Evolutionary conservation across 1,140 invertebrate genomes (phyloP).

Genomic region (Papilio dardanus): DNA sequence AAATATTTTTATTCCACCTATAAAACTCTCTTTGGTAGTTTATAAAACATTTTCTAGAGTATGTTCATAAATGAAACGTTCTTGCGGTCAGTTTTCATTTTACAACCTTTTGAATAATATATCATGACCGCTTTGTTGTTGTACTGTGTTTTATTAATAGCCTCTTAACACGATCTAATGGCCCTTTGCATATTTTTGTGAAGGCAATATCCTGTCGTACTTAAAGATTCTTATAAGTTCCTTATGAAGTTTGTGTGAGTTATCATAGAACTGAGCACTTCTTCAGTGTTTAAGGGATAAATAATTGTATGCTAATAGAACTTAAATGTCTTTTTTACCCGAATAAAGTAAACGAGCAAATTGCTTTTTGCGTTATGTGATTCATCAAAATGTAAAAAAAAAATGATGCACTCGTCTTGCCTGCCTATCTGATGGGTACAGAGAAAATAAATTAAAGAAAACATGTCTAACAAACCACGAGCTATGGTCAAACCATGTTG

Average conservation of each 20-base stretch:
- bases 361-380: too few species aligned
- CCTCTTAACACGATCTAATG: conserved; percentile 46
- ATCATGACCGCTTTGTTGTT: conserved; percentile 51
- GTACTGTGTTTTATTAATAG: conserved; percentile 47
- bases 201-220: conserved; percentile 4
- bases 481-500: too few species aligned
- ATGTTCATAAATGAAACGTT: conserved; percentile 56
- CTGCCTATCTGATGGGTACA: too few species aligned
- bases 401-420: too few species aligned
- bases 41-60: conserved; percentile 46
- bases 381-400: too few species aligned
- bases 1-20: conserved; percentile 35
- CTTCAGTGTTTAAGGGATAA: too few species aligned
- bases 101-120: conserved; percentile 55
- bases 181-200: conserved; percentile 36
- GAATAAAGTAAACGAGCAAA: not conserved
- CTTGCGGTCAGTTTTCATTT: conserved; percentile 54
- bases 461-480: too few species aligned
- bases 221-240: conserved; percentile 23
- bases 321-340: not conserved
- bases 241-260: not conserved
- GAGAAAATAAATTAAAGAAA: too few species aligned
- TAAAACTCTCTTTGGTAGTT: conserved; percentile 33
- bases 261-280: not conserved
- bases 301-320: too few species aligned